Percentiles rank a stretch among this genome's conserved stretches.
Evolutionary conservation across 2,113 vertebrate genomes (phyloP).

Genomic region (Hassar affinis): DNA sequence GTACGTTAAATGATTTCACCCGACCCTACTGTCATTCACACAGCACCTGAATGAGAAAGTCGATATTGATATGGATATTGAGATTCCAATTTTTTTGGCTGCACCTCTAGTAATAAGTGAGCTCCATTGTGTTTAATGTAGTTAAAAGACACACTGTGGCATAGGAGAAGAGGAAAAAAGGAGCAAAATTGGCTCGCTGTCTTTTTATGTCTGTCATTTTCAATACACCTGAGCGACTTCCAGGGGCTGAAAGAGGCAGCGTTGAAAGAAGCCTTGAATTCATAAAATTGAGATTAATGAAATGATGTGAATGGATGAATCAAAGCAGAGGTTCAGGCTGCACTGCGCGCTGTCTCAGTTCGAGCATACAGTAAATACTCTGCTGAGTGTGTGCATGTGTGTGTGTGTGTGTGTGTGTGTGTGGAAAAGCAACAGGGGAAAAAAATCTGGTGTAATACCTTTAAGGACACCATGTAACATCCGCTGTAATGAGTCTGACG

Average conservation of each 20-base stretch:
- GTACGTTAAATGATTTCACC: background rate
- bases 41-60: conserved; percentile 48
- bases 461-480: background rate
- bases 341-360: conserved; percentile 32
- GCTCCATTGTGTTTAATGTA: conserved; percentile 55
- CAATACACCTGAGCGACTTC: conserved; percentile 48
- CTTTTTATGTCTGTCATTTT: conserved; percentile 35
- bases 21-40: conserved; percentile 42
- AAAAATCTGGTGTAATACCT: background rate
- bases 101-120: conserved; percentile 46
- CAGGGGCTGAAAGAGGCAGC: conserved; percentile 33
- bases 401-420: too few species aligned
- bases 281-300: conserved; percentile 50
- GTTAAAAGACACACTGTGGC: conserved; percentile 50
- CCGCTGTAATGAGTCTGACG: background rate
- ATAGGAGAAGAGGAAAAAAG: conserved; percentile 29
- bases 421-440: conserved; percentile 2
- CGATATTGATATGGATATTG: conserved; percentile 35
- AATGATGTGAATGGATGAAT: conserved; percentile 47
- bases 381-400: conserved; percentile 8
- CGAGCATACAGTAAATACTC: conserved; percentile 18
- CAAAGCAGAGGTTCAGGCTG: conserved; percentile 31
- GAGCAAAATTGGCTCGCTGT: conserved; percentile 37
- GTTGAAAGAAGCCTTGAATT: conserved; percentile 42
- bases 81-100: conserved; percentile 52